Evolutionary conservation across 2,888 invertebrate species (phyloP).

Genomic region (Ophioninae sp.): DNA sequence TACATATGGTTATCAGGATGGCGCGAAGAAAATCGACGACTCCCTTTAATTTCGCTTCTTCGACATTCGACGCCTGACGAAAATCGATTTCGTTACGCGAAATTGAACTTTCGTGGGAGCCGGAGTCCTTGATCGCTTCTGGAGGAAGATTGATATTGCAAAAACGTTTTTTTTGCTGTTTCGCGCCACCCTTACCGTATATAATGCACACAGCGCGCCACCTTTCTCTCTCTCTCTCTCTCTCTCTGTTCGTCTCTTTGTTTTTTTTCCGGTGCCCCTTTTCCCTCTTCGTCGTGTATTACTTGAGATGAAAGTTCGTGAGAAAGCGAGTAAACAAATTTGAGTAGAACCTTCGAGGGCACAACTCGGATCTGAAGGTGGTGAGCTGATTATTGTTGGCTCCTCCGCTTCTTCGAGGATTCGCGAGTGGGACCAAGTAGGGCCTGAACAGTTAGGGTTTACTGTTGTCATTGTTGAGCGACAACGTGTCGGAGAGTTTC

Average conservation of each 20-base stretch:
- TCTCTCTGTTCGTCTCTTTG: conserved; percentile 46
- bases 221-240: conserved; percentile 18
- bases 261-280: background rate
- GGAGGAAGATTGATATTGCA: background rate
- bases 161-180: background rate
- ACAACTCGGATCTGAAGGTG: conserved; percentile 64
- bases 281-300: conserved; percentile 45
- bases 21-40: conserved; percentile 3
- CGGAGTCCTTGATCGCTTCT: background rate
- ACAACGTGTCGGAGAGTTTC: conserved; percentile 75
- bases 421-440: conserved; percentile 75
- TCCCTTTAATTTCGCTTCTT: background rate
- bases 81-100: background rate
- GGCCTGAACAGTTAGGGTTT: conserved; percentile 81
- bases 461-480: conserved; percentile 79
- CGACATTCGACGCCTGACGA: background rate
- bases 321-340: conserved; percentile 79
- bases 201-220: conserved; percentile 24
- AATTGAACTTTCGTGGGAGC: background rate
- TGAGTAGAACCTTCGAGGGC: conserved; percentile 77
- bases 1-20: conserved; percentile 20
- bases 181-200: conserved; percentile 26
- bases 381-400: conserved; percentile 55
- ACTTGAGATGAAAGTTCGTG: conserved; percentile 79
- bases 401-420: conserved; percentile 66